A percentile compares a stretch with the other conserved stretches of the same genome.
phyloP scores from a whole-genome alignment of 2,888 invertebrate species.

The Glyphotaelius pellucidus region DNA sequence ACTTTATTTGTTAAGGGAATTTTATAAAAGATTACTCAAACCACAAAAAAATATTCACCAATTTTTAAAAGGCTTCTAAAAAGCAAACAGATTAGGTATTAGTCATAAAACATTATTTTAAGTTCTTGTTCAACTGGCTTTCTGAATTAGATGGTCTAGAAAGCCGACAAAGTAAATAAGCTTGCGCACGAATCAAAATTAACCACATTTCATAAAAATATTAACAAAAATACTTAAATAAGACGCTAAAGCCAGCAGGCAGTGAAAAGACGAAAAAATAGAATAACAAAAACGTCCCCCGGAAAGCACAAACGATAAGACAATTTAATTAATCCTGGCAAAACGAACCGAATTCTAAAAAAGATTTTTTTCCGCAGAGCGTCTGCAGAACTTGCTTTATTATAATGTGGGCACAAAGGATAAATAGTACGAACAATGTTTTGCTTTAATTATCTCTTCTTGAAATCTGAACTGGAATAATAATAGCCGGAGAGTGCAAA shows the following conservation, averaged over 20 bases:
- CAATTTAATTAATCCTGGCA: conserved; percentile 42
- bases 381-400: conserved; percentile 8
- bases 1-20: no score
- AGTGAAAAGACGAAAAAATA: background rate
- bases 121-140: background rate
- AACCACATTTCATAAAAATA: background rate
- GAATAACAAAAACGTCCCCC: background rate
- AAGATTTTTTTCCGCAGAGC: conserved; percentile 18
- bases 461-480: conserved; percentile 10
- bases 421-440: background rate
- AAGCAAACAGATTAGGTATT: background rate
- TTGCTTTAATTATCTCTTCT: conserved; percentile 39
- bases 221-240: background rate
- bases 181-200: background rate
- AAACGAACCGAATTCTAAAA: conserved; percentile 7
- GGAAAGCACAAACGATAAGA: conserved; percentile 34
- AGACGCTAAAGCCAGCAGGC: background rate
- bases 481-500: background rate
- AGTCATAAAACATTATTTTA: background rate
- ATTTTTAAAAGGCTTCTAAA: background rate
- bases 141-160: background rate
- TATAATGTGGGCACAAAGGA: conserved; percentile 20
- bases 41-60: no score
- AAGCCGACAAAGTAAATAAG: background rate
- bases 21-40: no score